phyloP scores from a whole-genome alignment of 2,888 invertebrate genomes.

The Ichneumoninae sp. region DNA sequence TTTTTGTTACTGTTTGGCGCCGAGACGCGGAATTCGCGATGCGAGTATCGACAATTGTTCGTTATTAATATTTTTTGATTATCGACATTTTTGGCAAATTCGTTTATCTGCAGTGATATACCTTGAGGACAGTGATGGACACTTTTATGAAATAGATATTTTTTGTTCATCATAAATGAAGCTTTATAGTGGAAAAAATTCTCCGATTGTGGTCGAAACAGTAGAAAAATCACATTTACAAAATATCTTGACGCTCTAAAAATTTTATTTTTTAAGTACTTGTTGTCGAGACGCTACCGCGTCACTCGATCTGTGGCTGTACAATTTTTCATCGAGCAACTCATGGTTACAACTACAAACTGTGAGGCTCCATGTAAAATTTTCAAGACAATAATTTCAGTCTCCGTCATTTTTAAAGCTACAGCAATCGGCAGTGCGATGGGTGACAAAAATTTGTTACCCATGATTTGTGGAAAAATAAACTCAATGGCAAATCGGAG shows the following conservation, averaged over 20 bases:
- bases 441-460: neutral
- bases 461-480: conserved; percentile 13
- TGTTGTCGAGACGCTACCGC: too few relatives aligned
- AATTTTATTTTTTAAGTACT: too few relatives aligned
- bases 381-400: neutral
- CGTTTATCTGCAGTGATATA: neutral
- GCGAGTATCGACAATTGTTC: conserved; percentile 22
- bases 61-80: conserved; percentile 35
- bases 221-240: too few relatives aligned
- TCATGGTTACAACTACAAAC: too few relatives aligned
- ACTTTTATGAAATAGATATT: neutral
- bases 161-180: neutral
- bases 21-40: neutral
- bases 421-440: neutral
- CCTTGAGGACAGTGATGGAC: neutral
- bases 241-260: too few relatives aligned
- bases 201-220: too few relatives aligned
- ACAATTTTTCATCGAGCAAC: too few relatives aligned
- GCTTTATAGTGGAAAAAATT: neutral
- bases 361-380: neutral
- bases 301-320: too few relatives aligned
- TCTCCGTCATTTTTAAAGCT: neutral
- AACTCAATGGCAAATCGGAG: neutral
- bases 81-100: conserved; percentile 5
- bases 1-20: too few relatives aligned